These are phyloP conservation scores for Uromys caudimaculatus DNA, from an alignment of 2,797 vertebrate genomes.

Conservation along the genomic window DNA sequence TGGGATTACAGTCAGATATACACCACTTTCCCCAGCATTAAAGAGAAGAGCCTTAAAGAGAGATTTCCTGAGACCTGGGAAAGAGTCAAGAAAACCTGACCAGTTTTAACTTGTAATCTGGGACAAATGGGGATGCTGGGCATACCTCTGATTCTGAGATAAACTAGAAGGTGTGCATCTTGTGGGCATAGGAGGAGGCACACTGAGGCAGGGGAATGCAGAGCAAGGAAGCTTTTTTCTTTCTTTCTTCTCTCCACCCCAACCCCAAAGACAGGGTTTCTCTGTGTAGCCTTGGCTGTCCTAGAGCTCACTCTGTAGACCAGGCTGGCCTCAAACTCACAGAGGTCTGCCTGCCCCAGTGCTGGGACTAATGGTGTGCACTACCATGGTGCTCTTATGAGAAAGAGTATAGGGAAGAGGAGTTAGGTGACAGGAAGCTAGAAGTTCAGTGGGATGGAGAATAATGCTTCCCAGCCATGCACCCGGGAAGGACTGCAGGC, in stretches of 20 bases:
- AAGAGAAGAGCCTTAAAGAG: neutral
- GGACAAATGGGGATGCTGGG: neutral
- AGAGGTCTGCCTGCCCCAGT: neutral
- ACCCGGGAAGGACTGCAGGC: neutral
- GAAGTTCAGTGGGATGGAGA: neutral
- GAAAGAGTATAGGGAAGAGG: neutral
- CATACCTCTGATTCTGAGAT: neutral
- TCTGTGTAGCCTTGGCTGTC: neutral
- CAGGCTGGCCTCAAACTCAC: neutral
- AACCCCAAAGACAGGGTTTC: neutral
- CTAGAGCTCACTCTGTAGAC: neutral
- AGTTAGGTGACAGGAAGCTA: neutral
- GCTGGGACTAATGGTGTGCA: neutral
- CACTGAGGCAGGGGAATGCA: neutral
- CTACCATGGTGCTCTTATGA: neutral
- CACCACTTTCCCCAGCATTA: neutral
- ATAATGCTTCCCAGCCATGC: neutral
- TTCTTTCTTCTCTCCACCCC: neutral
- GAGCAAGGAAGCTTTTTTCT: neutral
- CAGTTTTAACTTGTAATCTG: neutral
- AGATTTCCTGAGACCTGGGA: neutral
- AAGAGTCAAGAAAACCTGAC: neutral
- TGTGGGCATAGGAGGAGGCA: neutral
- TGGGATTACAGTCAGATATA: neutral
- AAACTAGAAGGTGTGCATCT: neutral